Conservation (phyloP, 1,140 invertebrate genomes). For the Bactericera cockerelli region DNA sequence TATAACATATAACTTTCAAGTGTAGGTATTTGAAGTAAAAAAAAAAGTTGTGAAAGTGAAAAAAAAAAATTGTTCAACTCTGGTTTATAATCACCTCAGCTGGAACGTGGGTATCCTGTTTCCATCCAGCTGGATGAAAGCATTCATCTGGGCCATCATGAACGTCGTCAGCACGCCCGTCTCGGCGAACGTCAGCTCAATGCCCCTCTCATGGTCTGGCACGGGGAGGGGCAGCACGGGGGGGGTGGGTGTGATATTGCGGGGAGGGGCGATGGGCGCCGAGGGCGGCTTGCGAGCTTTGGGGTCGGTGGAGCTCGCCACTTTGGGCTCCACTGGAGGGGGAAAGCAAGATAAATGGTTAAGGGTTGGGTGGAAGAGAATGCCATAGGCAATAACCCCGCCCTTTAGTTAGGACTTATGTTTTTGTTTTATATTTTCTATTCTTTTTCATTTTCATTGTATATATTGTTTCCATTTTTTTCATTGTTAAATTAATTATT, state of each 20-base stretch:
- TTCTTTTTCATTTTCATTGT: too few relatives aligned
- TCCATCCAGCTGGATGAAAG: conserved; percentile 72
- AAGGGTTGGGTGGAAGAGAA: too few relatives aligned
- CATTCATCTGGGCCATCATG: conserved; percentile 73
- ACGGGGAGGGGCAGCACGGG: conserved; percentile 39
- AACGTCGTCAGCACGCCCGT: conserved; percentile 62
- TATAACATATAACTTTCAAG: too few relatives aligned
- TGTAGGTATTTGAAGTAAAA: too few relatives aligned
- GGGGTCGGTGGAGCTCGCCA: neutral
- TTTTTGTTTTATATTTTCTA: too few relatives aligned
- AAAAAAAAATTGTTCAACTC: too few relatives aligned
- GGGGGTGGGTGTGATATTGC: neutral
- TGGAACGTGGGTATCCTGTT: conserved; percentile 71
- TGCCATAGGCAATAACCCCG: too few relatives aligned
- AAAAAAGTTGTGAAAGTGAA: too few relatives aligned
- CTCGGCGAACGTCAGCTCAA: conserved; percentile 63
- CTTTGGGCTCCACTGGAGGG: neutral
- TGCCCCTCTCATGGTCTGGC: conserved; percentile 49
- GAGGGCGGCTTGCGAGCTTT: neutral
- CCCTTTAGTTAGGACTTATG: too few relatives aligned
- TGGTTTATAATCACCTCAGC: conserved; percentile 61
- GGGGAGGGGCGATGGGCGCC: neutral
- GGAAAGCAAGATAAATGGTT: too few relatives aligned
- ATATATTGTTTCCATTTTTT: too few relatives aligned
- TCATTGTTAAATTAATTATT: too few relatives aligned